phyloP scores from a whole-genome alignment of 2,113 vertebrate genomes.

The Pterophyllum scalare region DNA sequence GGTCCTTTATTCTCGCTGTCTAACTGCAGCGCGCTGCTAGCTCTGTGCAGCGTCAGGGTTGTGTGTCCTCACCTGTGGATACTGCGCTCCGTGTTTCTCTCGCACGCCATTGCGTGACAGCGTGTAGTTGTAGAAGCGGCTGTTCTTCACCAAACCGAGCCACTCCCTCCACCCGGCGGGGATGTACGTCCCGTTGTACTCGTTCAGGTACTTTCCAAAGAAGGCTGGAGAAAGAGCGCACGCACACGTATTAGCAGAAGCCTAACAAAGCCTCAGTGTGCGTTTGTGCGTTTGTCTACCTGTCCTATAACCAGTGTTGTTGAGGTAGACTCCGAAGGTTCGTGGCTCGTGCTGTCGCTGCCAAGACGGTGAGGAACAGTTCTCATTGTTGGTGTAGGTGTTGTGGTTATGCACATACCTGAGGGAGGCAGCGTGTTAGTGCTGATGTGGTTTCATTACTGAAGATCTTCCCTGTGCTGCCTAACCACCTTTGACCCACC shows the following conservation, averaged over 20 bases:
- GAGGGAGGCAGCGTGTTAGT: neutral
- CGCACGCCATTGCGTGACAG: slow-evolving; percentile 79
- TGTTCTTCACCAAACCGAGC: slow-evolving; percentile 95
- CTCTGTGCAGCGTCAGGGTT: neutral
- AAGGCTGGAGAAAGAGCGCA: slow-evolving; percentile 74
- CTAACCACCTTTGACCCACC: neutral
- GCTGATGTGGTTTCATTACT: neutral
- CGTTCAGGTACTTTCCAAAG: slow-evolving; percentile 98
- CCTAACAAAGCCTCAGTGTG: neutral
- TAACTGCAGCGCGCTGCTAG: neutral
- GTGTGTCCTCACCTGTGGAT: slow-evolving; percentile 83
- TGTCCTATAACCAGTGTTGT: slow-evolving; percentile 95
- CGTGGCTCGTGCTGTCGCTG: slow-evolving; percentile 92
- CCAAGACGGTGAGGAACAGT: slow-evolving; percentile 96
- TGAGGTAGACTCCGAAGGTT: slow-evolving; percentile 93
- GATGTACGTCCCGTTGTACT: slow-evolving; percentile 91
- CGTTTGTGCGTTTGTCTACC: slow-evolving; percentile 75
- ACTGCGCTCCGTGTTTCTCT: slow-evolving; percentile 92
- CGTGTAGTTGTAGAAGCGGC: slow-evolving; percentile 97
- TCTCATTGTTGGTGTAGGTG: slow-evolving; percentile 98
- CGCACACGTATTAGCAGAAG: neutral
- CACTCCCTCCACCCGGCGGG: slow-evolving; percentile 94
- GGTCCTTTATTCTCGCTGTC: no score
- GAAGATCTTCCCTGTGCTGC: neutral
- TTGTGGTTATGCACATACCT: slow-evolving; percentile 94